phyloP scores from a whole-genome alignment of 2,113 vertebrate genomes.

The Phycodurus eques region DNA sequence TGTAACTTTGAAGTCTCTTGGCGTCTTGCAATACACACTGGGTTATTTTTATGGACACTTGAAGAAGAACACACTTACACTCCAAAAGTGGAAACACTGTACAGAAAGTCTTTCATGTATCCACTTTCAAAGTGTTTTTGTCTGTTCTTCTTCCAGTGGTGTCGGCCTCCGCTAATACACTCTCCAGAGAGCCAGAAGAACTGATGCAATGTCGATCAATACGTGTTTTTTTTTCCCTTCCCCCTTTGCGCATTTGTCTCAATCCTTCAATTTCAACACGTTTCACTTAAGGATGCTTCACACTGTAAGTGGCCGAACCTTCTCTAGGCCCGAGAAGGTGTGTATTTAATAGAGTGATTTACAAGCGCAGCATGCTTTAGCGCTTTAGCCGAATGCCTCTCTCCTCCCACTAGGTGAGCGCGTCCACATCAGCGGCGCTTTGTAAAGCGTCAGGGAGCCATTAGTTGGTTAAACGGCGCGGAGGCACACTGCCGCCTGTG shows the following conservation, averaged over 20 bases:
- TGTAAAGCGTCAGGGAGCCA: constrained; percentile 50
- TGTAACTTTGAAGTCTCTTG: constrained; percentile 19
- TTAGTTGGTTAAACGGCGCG: constrained; percentile 46
- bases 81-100: constrained; percentile 17
- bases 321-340: constrained; percentile 8
- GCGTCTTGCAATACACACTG: constrained; percentile 10
- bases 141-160: constrained; percentile 11
- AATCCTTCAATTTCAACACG: constrained; percentile 6
- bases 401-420: constrained; percentile 18
- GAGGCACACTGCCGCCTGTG: constrained; percentile 36
- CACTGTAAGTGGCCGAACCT: constrained; percentile 15
- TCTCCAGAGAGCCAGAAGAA: constrained; percentile 48
- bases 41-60: constrained; percentile 33
- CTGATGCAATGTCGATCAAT: constrained; percentile 60
- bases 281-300: constrained; percentile 30
- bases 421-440: constrained; percentile 20
- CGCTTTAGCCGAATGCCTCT: constrained; percentile 4
- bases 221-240: constrained; percentile 31
- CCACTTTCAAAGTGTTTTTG: constrained; percentile 28
- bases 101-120: constrained; percentile 22
- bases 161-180: constrained; percentile 39
- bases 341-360: constrained; percentile 32
- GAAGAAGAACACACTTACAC: neutral
- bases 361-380: constrained; percentile 6
- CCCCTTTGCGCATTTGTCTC: constrained; percentile 1